A percentile compares a stretch with the other conserved stretches of the same genome.
phyloP scores from a whole-genome alignment of 2,888 invertebrate species.

The Pseudeuparius sepicola region DNA sequence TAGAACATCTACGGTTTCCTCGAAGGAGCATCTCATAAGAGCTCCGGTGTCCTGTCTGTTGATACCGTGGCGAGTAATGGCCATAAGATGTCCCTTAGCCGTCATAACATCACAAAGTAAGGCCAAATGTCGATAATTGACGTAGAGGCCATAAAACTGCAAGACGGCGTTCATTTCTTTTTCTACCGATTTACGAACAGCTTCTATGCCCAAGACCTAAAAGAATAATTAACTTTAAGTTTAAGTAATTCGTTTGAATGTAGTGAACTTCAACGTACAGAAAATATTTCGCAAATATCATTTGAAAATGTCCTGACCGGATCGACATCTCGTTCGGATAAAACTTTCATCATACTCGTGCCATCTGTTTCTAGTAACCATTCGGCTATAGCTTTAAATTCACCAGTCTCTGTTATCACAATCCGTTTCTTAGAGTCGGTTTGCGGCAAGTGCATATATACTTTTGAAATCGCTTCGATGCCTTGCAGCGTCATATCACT shows the following conservation, averaged over 20 bases:
- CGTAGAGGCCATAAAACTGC: conserved; percentile 97
- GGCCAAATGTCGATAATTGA: conserved; percentile 97
- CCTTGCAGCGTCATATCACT: conserved; percentile 94
- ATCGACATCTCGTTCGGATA: conserved; percentile 96
- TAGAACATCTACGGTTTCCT: conserved; percentile 97
- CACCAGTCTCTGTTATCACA: conserved; percentile 91
- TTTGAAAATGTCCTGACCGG: conserved; percentile 94
- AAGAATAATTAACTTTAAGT: too few species aligned
- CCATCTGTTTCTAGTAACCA: conserved; percentile 99
- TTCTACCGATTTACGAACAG: conserved; percentile 96
- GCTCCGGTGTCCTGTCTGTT: conserved; percentile 90
- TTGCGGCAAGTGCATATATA: conserved; percentile 64
- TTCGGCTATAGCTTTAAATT: conserved; percentile 95
- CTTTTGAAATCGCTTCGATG: conserved; percentile 93
- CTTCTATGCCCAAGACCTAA: conserved; percentile 88
- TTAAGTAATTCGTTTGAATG: too few species aligned
- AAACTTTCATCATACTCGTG: conserved; percentile 83
- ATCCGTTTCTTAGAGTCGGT: conserved; percentile 72
- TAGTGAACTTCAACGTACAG: too few species aligned
- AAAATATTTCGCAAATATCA: conserved; percentile 99
- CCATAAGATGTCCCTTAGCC: conserved; percentile 99
- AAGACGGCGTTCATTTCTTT: conserved; percentile 99
- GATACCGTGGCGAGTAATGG: conserved; percentile 99
- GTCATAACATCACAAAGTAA: conserved; percentile 99
- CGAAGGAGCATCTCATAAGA: conserved; percentile 97